Conservation (phyloP, 2,113 vertebrate genomes). For the Lophotis ruficrista region DNA sequence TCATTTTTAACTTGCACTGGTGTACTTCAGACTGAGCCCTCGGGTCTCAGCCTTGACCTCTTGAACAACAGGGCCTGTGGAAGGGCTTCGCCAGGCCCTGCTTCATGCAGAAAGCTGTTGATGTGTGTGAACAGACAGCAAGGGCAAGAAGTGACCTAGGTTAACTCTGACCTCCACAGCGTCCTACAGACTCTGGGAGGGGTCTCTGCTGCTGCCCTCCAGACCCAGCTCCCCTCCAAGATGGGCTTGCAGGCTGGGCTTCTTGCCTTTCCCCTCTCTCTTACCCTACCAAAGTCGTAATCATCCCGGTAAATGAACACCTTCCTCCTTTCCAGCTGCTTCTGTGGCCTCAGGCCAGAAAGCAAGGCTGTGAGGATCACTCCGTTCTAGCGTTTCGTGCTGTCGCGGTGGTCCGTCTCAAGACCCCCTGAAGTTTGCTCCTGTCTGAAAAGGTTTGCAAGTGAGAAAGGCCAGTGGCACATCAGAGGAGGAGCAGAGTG, state of each 20-base stretch:
- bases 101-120: too few relatives aligned
- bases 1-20: rapidly evolving
- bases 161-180: neutral
- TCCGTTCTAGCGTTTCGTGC: rapidly evolving
- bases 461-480: neutral
- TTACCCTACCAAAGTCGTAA: neutral
- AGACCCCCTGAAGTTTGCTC: neutral
- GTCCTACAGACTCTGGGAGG: neutral
- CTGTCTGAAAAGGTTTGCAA: neutral
- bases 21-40: neutral
- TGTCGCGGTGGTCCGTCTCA: neutral
- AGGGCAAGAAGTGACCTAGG: neutral
- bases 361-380: neutral
- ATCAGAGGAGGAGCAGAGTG: neutral
- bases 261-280: neutral
- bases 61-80: neutral
- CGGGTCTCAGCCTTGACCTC: rapidly evolving
- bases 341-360: neutral
- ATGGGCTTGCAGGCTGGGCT: neutral
- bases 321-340: neutral
- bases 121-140: rapidly evolving
- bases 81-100: rapidly evolving
- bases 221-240: neutral
- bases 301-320: neutral
- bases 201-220: neutral